Percentiles rank a stretch among this genome's conserved stretches.
Conservation (phyloP, 2,113 vertebrate species). For the Oriolus oriolus region DNA sequence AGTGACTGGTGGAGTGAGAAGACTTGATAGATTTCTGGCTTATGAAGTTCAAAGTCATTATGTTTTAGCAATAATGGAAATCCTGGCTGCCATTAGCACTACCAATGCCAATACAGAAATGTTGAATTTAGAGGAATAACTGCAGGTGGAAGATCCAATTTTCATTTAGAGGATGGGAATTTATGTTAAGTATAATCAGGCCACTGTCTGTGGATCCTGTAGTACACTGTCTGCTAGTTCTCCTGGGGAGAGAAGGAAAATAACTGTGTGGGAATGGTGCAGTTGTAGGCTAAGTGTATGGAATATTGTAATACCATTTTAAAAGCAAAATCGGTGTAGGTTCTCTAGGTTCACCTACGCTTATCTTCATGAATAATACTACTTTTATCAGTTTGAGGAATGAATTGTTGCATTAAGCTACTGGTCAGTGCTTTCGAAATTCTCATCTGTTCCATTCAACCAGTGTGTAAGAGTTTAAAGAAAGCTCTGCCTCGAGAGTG, state of each 20-base stretch:
- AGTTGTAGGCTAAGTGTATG: neutral
- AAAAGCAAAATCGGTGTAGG: neutral
- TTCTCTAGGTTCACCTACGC: neutral
- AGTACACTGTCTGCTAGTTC: neutral
- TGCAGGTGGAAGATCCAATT: neutral
- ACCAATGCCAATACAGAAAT: neutral
- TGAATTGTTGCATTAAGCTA: neutral
- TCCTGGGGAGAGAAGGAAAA: neutral
- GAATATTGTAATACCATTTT: neutral
- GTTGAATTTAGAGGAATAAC: neutral
- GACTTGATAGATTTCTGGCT: neutral
- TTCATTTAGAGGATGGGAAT: neutral
- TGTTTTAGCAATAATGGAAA: neutral
- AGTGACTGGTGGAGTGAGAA: neutral
- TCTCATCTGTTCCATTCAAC: neutral
- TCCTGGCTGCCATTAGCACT: neutral
- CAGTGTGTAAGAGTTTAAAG: neutral
- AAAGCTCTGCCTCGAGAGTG: neutral
- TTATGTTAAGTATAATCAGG: neutral
- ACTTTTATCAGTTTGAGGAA: neutral
- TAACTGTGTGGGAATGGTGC: neutral
- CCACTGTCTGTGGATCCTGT: neutral
- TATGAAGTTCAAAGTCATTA: neutral
- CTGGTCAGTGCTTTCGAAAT: neutral
- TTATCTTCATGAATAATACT: neutral